Conservation (phyloP, 23 tunicate species). For the Styela plicata region DNA sequence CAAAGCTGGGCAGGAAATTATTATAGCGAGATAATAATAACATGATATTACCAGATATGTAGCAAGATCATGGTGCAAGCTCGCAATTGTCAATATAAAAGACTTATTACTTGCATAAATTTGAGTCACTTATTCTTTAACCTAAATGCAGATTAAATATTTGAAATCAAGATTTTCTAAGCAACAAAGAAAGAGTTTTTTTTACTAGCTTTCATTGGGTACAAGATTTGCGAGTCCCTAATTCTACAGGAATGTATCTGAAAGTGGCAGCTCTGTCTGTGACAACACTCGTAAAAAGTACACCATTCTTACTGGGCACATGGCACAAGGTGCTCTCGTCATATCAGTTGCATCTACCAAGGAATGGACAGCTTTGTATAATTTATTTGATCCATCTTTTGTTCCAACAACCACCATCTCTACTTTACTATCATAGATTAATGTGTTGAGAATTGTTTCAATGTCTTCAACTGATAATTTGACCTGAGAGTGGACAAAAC, state of each 20-base stretch:
- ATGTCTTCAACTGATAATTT: conserved; percentile 58
- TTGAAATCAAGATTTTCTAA: too few species aligned
- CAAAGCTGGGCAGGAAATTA: neutral
- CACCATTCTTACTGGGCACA: conserved; percentile 86
- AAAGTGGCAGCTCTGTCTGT: too few species aligned
- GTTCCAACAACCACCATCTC: conserved; percentile 65
- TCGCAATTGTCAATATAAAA: neutral
- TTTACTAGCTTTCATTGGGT: too few species aligned
- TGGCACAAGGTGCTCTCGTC: conserved; percentile 70
- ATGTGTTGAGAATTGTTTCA: conserved; percentile 75
- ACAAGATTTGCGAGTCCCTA: too few species aligned
- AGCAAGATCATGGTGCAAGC: neutral
- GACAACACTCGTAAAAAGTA: too few species aligned
- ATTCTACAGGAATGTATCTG: too few species aligned
- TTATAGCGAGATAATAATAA: neutral
- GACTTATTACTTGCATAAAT: too few species aligned
- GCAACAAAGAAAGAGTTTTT: too few species aligned
- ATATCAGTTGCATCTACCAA: conserved; percentile 60
- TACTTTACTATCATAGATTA: conserved; percentile 82
- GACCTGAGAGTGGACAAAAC: conserved; percentile 30
- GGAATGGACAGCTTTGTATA: conserved; percentile 48
- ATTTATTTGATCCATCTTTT: conserved; percentile 45
- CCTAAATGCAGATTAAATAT: too few species aligned
- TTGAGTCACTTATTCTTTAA: too few species aligned
- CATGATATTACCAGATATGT: neutral